phyloP scores from a whole-genome alignment of 2,888 invertebrate genomes.

The Conomelus anceps region DNA sequence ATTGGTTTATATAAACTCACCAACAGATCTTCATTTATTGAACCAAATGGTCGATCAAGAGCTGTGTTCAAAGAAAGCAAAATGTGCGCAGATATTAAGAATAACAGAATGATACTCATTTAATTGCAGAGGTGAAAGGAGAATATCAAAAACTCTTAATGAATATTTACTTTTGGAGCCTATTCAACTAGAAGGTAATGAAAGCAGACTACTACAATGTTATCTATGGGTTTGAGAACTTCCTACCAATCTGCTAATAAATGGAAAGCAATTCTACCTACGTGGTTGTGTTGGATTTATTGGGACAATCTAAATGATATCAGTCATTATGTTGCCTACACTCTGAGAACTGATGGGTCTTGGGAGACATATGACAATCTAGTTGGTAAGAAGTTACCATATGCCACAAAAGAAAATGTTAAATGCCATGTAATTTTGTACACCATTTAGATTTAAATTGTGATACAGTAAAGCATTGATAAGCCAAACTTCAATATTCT shows the following conservation, averaged over 20 bases:
- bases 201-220: background rate
- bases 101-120: background rate
- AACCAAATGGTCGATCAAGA: background rate
- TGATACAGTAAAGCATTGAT: no score
- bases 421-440: background rate
- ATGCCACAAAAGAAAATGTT: background rate
- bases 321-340: background rate
- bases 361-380: background rate
- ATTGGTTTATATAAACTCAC: background rate
- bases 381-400: background rate
- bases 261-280: background rate
- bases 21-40: background rate
- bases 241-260: background rate
- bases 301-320: background rate
- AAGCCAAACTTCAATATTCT: no score
- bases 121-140: background rate
- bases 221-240: background rate
- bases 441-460: background rate
- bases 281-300: background rate
- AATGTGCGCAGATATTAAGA: background rate
- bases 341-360: background rate
- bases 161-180: background rate
- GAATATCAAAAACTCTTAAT: background rate
- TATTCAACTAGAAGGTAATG: background rate
- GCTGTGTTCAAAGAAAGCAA: background rate